Evolutionary conservation across 1,140 invertebrate species (phyloP), one percentile per base, ranked within the genome.

Genomic region (Scylla paramamosain): DNA sequence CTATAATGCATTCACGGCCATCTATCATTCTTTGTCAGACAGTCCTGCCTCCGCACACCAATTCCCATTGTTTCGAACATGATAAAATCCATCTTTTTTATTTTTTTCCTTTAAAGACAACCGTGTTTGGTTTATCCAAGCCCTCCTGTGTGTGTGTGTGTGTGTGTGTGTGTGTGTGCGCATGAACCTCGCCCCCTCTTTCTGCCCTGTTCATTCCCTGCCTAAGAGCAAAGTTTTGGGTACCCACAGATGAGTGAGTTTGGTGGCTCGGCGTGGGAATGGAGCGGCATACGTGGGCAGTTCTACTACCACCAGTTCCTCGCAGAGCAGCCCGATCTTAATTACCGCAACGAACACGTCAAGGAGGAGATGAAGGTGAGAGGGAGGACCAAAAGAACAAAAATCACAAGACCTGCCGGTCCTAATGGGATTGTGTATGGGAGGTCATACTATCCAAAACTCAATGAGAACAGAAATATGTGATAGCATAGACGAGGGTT

Each of bases 291-390:
- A 87, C 97, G 98, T 28, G 97, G 97, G 46, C 97, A 98, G 97
- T 99, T 97, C 96, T 99, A 98, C 96, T 97, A 98, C 0, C 98
- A 98, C 96, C 98, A 98, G 96, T 98, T 98, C 96, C 97, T 97
- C 0, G 97, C 97, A 91, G 97, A 97, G 77, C 98, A 98, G 96
- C 98, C 98, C 0, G 98, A 98, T 96, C 97, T 98, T 0, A 98
- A 98, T 97, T 98, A 98, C 96, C 97, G 97, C 28, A 98, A 95
- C 67, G 48, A 92, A 3, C 20, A n/a, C 20, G 91, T 96, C 10
- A 46, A 39, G 32, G 16, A 91, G 52, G 96, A 96, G 89, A 96
- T 96, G 91, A 88, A 87, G 46, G 29, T 45, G 31, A 77, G 67
- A 2, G 20, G 67, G 25, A n/a, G 67, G 25, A 77, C 0, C 12